phyloP scores from a whole-genome alignment of 92 coral and sea anemone genomes.

The Siderastrea radians region DNA sequence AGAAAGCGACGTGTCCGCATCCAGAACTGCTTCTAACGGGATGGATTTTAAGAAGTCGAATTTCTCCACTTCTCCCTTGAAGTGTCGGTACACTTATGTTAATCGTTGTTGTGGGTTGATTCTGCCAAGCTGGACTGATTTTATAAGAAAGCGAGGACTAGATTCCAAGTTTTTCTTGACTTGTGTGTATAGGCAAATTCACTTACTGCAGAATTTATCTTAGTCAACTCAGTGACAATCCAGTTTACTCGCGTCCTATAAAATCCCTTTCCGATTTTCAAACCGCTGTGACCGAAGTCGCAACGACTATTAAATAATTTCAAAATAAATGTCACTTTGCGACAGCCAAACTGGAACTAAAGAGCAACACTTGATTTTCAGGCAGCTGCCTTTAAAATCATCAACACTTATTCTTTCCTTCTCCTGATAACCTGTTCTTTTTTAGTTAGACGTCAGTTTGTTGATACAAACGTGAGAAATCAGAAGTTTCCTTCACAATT shows the following conservation, averaged over 20 bases:
- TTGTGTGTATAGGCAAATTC: neutral
- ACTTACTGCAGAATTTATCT: neutral
- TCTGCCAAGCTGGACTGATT: too few species aligned
- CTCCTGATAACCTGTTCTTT: neutral
- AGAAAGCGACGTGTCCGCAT: neutral
- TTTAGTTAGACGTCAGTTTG: neutral
- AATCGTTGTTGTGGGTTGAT: too few species aligned
- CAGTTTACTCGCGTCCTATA: neutral
- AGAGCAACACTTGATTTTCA: neutral
- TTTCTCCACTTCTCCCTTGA: neutral
- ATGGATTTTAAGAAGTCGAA: neutral
- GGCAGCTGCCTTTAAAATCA: neutral
- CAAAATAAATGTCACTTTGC: neutral
- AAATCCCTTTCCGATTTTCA: neutral
- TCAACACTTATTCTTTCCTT: neutral
- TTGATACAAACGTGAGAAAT: slow-evolving; percentile 1
- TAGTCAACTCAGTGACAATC: too few species aligned
- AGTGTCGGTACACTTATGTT: too few species aligned
- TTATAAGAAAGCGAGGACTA: too few species aligned
- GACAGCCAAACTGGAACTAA: neutral
- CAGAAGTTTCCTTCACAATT: neutral
- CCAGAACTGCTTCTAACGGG: too few species aligned
- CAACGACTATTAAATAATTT: neutral
- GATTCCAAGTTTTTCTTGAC: neutral
- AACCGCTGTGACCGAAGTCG: neutral